phyloP scores from a whole-genome alignment of 1,140 invertebrate species.

The Venturia canescens region DNA sequence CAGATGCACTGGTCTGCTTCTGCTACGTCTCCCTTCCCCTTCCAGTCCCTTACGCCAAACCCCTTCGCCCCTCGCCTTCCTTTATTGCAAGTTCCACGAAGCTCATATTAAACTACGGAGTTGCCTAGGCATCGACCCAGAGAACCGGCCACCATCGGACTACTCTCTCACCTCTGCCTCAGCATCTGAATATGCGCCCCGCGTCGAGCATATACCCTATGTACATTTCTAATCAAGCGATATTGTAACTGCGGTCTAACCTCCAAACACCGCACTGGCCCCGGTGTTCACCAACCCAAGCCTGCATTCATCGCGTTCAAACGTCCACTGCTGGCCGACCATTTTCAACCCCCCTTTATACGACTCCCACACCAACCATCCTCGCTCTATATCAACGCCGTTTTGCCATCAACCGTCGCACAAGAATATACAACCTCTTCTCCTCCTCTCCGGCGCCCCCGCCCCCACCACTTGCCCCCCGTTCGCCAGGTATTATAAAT shows the following conservation, averaged over 20 bases:
- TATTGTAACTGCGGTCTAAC: conserved; percentile 79
- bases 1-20: conserved; percentile 3
- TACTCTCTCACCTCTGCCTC: conserved; percentile 57
- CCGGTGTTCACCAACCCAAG: conserved; percentile 39
- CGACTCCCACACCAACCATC: neutral
- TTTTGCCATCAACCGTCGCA: conserved; percentile 56
- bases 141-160: conserved; percentile 37
- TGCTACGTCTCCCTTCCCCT: conserved; percentile 5
- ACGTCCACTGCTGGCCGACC: conserved; percentile 29
- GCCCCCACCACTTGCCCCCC: neutral
- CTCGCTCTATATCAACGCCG: conserved; percentile 20
- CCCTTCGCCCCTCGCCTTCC: conserved; percentile 65
- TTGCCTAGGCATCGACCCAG: conserved; percentile 74
- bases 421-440: conserved; percentile 46
- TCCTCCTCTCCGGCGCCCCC: neutral
- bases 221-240: conserved; percentile 79
- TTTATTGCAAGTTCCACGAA: conserved; percentile 76
- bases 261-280: conserved; percentile 71
- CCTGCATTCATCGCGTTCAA: conserved; percentile 19
- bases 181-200: conserved; percentile 75
- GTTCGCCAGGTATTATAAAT: conserved; percentile 46
- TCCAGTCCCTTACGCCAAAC: conserved; percentile 46
- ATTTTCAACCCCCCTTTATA: conserved; percentile 35
- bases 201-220: conserved; percentile 73
- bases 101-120: conserved; percentile 76